Evolutionary conservation across 2,888 invertebrate genomes (phyloP).

Genomic region (Syrphus vitripennis): DNA sequence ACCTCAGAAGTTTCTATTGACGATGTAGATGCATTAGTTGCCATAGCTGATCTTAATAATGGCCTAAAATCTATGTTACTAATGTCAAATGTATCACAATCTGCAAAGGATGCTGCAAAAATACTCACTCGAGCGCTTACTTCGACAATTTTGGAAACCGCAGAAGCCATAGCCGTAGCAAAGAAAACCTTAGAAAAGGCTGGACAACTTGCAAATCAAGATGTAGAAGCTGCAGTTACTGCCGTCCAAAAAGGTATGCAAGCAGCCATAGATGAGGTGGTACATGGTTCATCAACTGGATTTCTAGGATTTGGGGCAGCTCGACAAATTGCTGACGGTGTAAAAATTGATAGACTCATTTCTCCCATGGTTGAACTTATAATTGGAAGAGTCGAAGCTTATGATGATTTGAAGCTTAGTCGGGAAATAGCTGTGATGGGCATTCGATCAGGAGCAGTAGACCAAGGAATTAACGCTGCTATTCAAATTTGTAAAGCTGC

Average conservation of each 20-base stretch:
- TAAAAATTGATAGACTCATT: neutral
- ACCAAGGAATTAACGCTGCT: neutral
- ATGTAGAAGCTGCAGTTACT: neutral
- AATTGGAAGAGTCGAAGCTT: neutral
- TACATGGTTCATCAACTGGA: neutral
- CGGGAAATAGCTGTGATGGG: neutral
- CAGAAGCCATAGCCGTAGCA: neutral
- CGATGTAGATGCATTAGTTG: neutral
- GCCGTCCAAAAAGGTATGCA: neutral
- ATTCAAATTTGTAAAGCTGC: neutral
- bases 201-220: neutral
- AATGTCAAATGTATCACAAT: too few relatives aligned
- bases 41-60: neutral
- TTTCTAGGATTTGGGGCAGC: neutral
- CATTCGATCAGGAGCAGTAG: neutral
- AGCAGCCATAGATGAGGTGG: neutral
- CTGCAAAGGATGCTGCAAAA: neutral
- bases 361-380: neutral
- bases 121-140: neutral
- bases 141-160: neutral
- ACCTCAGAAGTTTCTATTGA: neutral
- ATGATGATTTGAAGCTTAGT: neutral
- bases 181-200: neutral
- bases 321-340: neutral
- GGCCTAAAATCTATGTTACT: neutral